Conservation (phyloP, 2,888 invertebrate genomes). For the Petrophora chlorosata region DNA sequence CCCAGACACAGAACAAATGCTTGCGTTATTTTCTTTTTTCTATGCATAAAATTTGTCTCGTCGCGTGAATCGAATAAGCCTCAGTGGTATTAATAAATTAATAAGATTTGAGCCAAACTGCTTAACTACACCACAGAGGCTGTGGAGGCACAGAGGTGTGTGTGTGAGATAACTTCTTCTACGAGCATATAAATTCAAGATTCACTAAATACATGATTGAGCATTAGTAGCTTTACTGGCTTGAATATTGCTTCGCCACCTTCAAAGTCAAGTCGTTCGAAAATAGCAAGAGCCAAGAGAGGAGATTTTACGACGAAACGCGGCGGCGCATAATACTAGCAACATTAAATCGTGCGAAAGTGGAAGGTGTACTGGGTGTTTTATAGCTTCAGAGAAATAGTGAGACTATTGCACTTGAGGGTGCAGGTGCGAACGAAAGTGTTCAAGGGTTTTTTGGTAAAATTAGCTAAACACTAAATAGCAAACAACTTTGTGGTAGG, state of each 20-base stretch:
- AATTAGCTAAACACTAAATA: too few relatives aligned
- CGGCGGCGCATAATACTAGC: constrained; percentile 59
- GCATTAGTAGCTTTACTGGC: background rate
- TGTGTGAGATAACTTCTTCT: too few relatives aligned
- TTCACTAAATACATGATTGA: background rate
- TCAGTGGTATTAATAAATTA: too few relatives aligned
- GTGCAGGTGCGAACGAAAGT: constrained; percentile 8
- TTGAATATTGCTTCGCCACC: background rate
- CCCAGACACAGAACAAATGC: too few relatives aligned
- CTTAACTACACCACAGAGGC: too few relatives aligned
- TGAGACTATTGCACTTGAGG: constrained; percentile 31
- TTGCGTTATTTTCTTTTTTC: too few relatives aligned
- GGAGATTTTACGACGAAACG: constrained; percentile 56
- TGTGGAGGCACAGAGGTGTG: too few relatives aligned
- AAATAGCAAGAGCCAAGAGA: constrained; percentile 14
- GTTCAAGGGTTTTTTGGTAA: too few relatives aligned
- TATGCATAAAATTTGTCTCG: too few relatives aligned
- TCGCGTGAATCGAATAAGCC: too few relatives aligned
- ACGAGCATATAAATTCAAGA: background rate
- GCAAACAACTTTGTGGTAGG: background rate
- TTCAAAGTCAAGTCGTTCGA: constrained; percentile 22
- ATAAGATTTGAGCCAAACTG: too few relatives aligned
- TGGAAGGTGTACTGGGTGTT: constrained; percentile 51
- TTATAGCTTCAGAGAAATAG: constrained; percentile 61
- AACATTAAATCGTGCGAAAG: constrained; percentile 53